Conservation (phyloP, 2,113 vertebrate species). For the Cyanistes caeruleus region DNA sequence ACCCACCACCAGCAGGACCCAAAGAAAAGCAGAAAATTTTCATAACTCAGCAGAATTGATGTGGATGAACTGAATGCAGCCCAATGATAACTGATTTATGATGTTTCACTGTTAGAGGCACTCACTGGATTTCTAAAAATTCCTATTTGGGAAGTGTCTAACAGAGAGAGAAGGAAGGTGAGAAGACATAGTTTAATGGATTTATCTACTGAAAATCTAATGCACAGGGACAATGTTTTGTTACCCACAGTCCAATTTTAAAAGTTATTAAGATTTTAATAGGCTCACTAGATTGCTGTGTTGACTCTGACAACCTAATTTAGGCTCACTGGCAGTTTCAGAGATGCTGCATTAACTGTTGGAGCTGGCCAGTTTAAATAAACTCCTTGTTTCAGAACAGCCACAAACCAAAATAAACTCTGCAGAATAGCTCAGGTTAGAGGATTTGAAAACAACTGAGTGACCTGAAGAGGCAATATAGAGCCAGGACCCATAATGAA, state of each 20-base stretch:
- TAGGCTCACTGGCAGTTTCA: constrained; percentile 28
- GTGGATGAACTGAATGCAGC: neutral
- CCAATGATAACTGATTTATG: neutral
- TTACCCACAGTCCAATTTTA: constrained; percentile 47
- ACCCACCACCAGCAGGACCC: neutral
- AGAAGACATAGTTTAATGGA: neutral
- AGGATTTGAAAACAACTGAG: constrained; percentile 1
- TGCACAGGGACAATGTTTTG: neutral
- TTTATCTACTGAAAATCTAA: constrained; percentile 41
- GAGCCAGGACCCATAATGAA: neutral
- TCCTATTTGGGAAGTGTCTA: neutral
- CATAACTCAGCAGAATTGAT: neutral
- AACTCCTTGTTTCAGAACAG: neutral
- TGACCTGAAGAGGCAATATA: neutral
- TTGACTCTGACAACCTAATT: constrained; percentile 63
- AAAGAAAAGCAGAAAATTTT: neutral
- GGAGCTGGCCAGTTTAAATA: constrained; percentile 7
- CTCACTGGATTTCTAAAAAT: neutral
- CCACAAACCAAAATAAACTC: neutral
- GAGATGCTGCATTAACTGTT: constrained; percentile 7
- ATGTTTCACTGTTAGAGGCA: neutral
- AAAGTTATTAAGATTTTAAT: constrained; percentile 70
- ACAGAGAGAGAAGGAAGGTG: neutral
- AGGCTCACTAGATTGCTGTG: neutral
- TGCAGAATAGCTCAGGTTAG: neutral